These are phyloP conservation scores for Leiothrix lutea DNA, from an alignment of 2,113 vertebrate species.

Conservation along the genomic window DNA sequence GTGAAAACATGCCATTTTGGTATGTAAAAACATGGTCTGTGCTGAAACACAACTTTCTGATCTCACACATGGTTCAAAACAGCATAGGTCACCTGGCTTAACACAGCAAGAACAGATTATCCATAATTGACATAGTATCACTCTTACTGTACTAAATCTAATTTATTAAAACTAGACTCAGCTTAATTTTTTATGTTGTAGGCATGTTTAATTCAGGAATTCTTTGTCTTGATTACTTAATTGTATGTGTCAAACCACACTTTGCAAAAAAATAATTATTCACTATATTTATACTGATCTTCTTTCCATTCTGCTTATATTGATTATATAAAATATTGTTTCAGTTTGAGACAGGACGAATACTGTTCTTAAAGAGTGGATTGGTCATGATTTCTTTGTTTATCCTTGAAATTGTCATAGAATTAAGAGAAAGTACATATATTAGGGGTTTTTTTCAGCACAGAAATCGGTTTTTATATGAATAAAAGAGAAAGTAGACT, in stretches of 20 bases:
- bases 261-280: fast-evolving
- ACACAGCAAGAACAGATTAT: neutral
- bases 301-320: neutral
- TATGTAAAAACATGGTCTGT: neutral
- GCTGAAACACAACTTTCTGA: neutral
- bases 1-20: neutral
- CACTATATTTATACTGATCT: neutral
- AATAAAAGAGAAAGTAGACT: neutral
- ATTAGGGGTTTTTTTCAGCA: fast-evolving
- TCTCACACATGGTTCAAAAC: neutral
- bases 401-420: neutral
- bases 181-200: neutral
- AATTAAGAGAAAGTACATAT: neutral
- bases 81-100: fast-evolving
- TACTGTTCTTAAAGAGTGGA: neutral
- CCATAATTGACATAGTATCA: neutral
- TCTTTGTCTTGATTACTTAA: neutral
- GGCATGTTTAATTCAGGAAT: neutral
- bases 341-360: neutral
- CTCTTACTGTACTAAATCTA: neutral
- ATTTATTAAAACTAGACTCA: neutral
- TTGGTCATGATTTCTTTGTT: neutral
- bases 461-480: neutral
- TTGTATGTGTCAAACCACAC: neutral
- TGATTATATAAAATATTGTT: neutral